These are phyloP conservation scores for Lepidochrysops patricia DNA, from an alignment of 2,888 invertebrate genomes.

Conservation along the genomic window DNA sequence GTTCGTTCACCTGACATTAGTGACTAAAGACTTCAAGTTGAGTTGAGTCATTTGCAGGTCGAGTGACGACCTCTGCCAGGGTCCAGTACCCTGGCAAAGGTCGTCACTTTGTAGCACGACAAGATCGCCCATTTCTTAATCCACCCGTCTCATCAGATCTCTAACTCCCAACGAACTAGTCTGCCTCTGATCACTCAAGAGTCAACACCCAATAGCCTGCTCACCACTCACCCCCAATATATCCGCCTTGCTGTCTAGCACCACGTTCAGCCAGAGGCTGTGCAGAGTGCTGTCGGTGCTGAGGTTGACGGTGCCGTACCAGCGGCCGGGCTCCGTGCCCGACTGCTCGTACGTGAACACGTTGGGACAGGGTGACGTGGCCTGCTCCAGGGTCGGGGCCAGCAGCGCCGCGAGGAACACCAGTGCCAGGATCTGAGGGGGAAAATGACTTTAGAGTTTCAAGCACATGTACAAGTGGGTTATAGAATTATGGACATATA, in stretches of 20 bases:
- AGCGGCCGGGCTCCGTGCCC: constrained; percentile 69
- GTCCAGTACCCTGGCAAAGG: too few relatives aligned
- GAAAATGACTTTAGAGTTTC: too few relatives aligned
- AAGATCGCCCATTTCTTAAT: too few relatives aligned
- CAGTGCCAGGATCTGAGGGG: constrained; percentile 33
- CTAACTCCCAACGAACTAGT: too few relatives aligned
- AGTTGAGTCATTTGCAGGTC: too few relatives aligned
- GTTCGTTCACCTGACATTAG: neutral
- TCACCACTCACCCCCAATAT: constrained; percentile 74
- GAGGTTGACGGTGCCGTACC: constrained; percentile 76
- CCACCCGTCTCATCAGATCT: neutral
- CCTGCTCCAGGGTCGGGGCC: constrained; percentile 41
- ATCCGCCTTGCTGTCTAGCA: constrained; percentile 74
- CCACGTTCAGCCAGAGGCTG: constrained; percentile 75
- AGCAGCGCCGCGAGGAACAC: constrained; percentile 35
- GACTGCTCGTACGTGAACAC: constrained; percentile 74
- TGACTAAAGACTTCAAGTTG: too few relatives aligned
- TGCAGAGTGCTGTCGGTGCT: constrained; percentile 72
- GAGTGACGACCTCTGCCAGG: too few relatives aligned
- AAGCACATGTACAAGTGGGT: neutral
- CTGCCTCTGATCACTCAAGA: too few relatives aligned
- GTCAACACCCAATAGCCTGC: too few relatives aligned
- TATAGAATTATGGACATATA: neutral
- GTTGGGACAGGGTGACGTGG: constrained; percentile 73
- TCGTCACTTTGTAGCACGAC: neutral